Evolutionary conservation across 2,797 vertebrate species (phyloP).

Genomic region (Natrix natrix): DNA sequence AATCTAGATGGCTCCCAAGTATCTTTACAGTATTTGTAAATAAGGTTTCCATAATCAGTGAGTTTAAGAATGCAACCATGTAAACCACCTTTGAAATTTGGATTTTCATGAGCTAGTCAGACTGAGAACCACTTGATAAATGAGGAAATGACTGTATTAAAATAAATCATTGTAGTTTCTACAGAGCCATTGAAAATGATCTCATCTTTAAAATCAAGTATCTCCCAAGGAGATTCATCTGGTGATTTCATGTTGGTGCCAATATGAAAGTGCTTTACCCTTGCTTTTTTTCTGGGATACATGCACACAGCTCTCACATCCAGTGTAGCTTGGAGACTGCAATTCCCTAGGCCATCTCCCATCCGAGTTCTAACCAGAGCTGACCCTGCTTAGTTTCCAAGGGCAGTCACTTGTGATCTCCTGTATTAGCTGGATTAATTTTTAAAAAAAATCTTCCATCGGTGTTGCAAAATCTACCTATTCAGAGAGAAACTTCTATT

Average conservation of each 20-base stretch:
- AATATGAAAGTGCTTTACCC: not conserved
- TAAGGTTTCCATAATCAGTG: not conserved
- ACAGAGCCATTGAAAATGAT: not conserved
- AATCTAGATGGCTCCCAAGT: not conserved
- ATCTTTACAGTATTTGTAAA: not conserved
- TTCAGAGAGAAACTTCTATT: not conserved
- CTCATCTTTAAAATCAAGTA: not conserved
- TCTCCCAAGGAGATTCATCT: not conserved
- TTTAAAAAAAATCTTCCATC: not conserved
- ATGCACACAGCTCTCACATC: not conserved
- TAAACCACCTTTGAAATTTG: not conserved
- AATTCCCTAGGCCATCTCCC: not conserved
- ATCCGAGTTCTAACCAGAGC: not conserved
- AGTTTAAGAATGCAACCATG: not conserved
- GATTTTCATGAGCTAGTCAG: not conserved
- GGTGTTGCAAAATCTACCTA: not conserved
- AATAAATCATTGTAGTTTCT: not conserved
- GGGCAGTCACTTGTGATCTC: not conserved
- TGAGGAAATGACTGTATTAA: not conserved
- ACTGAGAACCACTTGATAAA: not conserved
- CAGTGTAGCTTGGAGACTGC: not conserved
- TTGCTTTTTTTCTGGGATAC: not conserved
- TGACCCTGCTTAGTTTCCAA: not conserved
- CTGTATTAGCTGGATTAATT: not conserved
- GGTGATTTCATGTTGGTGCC: not conserved